phyloP scores from a whole-genome alignment of 2,888 invertebrate genomes.

The Lasius platythorax region DNA sequence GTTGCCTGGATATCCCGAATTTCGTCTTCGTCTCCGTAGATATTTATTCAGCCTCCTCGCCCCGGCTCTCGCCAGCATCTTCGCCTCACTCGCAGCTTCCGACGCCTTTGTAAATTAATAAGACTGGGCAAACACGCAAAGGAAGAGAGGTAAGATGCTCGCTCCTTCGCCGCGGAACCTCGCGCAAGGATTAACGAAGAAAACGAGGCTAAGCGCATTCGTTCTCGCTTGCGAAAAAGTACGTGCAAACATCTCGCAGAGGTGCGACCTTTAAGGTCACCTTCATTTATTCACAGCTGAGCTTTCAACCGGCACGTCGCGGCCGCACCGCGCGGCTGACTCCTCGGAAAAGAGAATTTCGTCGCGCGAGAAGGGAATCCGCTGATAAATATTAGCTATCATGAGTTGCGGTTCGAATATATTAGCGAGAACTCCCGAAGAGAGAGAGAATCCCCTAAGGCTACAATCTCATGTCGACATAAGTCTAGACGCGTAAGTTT shows the following conservation, averaged over 20 bases:
- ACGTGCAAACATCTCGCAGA: slow-evolving; percentile 63
- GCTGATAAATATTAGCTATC: slow-evolving; percentile 66
- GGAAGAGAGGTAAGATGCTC: slow-evolving; percentile 40
- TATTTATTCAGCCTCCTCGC: slow-evolving; percentile 79
- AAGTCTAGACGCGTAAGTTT: not conserved
- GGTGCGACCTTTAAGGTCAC: slow-evolving; percentile 62
- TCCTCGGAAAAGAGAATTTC: slow-evolving; percentile 32
- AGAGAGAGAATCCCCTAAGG: not conserved
- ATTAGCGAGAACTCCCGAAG: slow-evolving; percentile 18
- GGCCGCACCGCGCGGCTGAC: not conserved
- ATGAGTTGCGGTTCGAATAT: slow-evolving; percentile 45
- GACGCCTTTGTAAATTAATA: slow-evolving; percentile 79
- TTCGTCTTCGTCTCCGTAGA: slow-evolving; percentile 77
- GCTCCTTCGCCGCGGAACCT: slow-evolving; percentile 53
- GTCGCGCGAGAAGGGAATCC: slow-evolving; percentile 46
- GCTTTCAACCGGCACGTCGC: slow-evolving; percentile 8
- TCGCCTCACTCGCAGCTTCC: slow-evolving; percentile 43
- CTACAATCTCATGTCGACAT: not conserved
- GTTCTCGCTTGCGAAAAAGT: slow-evolving; percentile 60
- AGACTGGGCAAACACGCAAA: slow-evolving; percentile 77
- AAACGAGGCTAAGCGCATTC: slow-evolving; percentile 65
- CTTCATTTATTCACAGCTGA: slow-evolving; percentile 66
- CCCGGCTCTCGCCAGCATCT: slow-evolving; percentile 42
- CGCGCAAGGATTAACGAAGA: slow-evolving; percentile 66
- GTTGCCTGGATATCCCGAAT: slow-evolving; percentile 70